phyloP scores from a whole-genome alignment of 2,888 invertebrate genomes.

The Idaea biselata region DNA sequence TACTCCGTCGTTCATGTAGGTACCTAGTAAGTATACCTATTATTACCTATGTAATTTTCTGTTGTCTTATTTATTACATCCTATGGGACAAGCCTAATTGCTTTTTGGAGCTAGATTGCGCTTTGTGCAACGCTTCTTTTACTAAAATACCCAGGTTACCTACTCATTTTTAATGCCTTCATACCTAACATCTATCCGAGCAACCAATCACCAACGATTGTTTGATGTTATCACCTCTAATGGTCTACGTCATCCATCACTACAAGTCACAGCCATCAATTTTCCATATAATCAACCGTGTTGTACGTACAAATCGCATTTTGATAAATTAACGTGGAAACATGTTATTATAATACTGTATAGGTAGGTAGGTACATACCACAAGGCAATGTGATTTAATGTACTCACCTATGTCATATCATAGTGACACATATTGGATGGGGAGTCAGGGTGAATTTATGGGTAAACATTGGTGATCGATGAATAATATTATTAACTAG shows the following conservation, averaged over 20 bases:
- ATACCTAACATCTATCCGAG: not conserved
- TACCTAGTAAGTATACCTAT: too few species aligned
- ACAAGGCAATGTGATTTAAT: not conserved
- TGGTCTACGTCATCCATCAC: slow-evolving; percentile 56
- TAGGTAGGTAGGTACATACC: not conserved
- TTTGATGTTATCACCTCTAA: slow-evolving; percentile 55
- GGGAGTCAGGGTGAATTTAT: not conserved
- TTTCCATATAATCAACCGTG: slow-evolving; percentile 19
- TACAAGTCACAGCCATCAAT: slow-evolving; percentile 38
- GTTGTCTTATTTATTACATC: too few species aligned
- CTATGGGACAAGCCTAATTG: too few species aligned
- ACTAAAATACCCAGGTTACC: too few species aligned
- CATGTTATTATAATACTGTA: not conserved
- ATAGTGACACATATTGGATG: not conserved
- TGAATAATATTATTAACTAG: not conserved
- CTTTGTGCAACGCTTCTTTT: too few species aligned
- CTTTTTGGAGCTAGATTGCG: too few species aligned
- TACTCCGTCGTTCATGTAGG: too few species aligned
- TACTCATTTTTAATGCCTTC: not conserved
- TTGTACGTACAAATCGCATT: slow-evolving; percentile 20
- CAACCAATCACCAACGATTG: slow-evolving; percentile 17
- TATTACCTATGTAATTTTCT: too few species aligned
- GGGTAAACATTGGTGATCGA: not conserved
- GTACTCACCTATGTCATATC: slow-evolving; percentile 2
- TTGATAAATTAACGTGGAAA: slow-evolving; percentile 25